Conservation (phyloP, 2,888 invertebrate genomes). For the Parnassius mnemosyne region DNA sequence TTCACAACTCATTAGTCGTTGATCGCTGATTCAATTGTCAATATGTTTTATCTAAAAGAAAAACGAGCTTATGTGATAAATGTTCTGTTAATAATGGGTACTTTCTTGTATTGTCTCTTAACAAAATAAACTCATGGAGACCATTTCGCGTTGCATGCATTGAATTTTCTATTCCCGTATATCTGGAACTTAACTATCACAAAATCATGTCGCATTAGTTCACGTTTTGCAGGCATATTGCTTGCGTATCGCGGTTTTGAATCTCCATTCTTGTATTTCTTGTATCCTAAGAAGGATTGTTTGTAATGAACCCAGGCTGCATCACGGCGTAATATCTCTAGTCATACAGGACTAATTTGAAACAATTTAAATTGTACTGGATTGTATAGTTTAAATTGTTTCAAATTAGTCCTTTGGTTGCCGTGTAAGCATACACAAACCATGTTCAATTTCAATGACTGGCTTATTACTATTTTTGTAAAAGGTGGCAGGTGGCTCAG, state of each 20-base stretch:
- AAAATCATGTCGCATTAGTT: slow-evolving; percentile 63
- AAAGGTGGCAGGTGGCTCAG: too few species aligned
- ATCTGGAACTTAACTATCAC: slow-evolving; percentile 47
- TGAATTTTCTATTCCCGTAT: slow-evolving; percentile 40
- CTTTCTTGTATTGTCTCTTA: slow-evolving; percentile 17
- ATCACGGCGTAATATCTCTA: slow-evolving; percentile 15
- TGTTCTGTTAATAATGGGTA: slow-evolving; percentile 5
- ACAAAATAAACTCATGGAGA: slow-evolving; percentile 35
- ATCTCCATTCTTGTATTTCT: slow-evolving; percentile 33
- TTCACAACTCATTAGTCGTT: too few species aligned
- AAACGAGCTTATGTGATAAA: too few species aligned
- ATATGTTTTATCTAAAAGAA: too few species aligned
- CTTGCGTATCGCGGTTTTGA: slow-evolving; percentile 42
- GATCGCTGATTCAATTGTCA: too few species aligned
- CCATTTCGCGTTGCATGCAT: slow-evolving; percentile 33
- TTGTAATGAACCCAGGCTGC: slow-evolving; percentile 31
- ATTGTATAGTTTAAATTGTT: slow-evolving; percentile 7
- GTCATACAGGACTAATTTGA: slow-evolving; percentile 15
- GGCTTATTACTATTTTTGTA: too few species aligned
- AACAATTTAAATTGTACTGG: slow-evolving; percentile 12
- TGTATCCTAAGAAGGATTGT: slow-evolving; percentile 30
- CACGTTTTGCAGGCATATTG: slow-evolving; percentile 53
- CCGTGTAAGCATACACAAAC: too few species aligned
- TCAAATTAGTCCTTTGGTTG: slow-evolving; percentile 8
- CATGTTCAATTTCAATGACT: too few species aligned